Evolutionary conservation across 2,113 vertebrate genomes (phyloP).

Genomic region (Scopus umbretta): DNA sequence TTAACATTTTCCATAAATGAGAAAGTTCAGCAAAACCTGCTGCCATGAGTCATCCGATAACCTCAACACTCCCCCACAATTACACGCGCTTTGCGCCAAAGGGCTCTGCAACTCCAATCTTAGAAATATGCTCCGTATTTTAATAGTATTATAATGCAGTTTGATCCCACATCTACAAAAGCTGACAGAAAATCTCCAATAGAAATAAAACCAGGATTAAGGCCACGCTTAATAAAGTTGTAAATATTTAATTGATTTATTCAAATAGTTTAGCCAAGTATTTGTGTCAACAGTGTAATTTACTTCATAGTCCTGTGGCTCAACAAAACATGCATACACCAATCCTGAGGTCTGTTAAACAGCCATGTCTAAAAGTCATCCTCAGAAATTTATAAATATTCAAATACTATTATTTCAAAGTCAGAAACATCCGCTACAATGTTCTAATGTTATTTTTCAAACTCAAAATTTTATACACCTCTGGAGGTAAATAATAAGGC

Average conservation of each 20-base stretch:
- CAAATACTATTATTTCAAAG: background rate
- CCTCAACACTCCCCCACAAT: background rate
- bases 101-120: background rate
- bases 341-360: background rate
- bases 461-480: background rate
- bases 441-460: background rate
- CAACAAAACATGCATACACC: background rate
- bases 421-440: background rate
- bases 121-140: background rate
- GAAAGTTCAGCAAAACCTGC: background rate
- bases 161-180: background rate
- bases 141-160: background rate
- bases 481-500: background rate
- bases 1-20: background rate
- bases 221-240: background rate
- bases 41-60: background rate
- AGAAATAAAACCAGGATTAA: background rate
- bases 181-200: background rate
- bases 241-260: background rate
- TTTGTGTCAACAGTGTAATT: background rate
- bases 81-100: background rate
- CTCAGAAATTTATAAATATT: background rate
- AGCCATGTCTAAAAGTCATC: background rate
- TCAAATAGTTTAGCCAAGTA: background rate
- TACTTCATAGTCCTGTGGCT: background rate